Base-by-base conservation (phyloP, 2,797 vertebrate species). In the Poecilia wingei region DNA sequence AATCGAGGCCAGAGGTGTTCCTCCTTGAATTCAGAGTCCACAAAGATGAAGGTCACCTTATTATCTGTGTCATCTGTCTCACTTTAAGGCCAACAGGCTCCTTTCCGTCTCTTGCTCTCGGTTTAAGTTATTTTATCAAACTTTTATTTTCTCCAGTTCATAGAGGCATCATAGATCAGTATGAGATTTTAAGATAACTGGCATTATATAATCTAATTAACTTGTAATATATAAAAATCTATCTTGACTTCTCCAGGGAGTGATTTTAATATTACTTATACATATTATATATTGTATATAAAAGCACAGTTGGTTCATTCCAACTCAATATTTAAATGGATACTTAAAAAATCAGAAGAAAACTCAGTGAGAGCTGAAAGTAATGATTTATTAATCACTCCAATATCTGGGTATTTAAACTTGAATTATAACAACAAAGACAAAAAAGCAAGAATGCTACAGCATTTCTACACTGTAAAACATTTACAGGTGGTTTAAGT, bases 1-100 rank as follows among this genome's bases (percentile, higher is more conserved):
- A 87, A 93, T 94, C 86, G 91, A 93, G 92, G 92, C 79, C 92
- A 93, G 86, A 92, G 90, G 81, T 78, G 88, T 82, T 74, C 71
- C 80, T 83, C 73, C 79, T 66, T 82, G 77, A 85, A 83, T 88
- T 89, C 59, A 68, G 43, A 22, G 61, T 46, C 74, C 76, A 86
- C 81, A 83, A 75, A 89, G 83, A 89, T 86, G 82, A 92, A 90
- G 81, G 85, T 76, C 91, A 84, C 85, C 85, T 91, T 85, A 89
- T 90, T 82, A 88, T 91, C 82, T 82, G 61, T 75, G 82, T 86
- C 89, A 87, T 89, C 86, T 86, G 82, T 88, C 81, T 83, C 79
- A 80, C 72, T 86, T 45, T 39, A 57, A 74, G 69, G 31, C 71
- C 66, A 49, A 43, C 6, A 22, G 45, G 2, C 14, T 39, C 41